phyloP scores from a whole-genome alignment of 1,140 invertebrate genomes.

The Drosophila murphyi region DNA sequence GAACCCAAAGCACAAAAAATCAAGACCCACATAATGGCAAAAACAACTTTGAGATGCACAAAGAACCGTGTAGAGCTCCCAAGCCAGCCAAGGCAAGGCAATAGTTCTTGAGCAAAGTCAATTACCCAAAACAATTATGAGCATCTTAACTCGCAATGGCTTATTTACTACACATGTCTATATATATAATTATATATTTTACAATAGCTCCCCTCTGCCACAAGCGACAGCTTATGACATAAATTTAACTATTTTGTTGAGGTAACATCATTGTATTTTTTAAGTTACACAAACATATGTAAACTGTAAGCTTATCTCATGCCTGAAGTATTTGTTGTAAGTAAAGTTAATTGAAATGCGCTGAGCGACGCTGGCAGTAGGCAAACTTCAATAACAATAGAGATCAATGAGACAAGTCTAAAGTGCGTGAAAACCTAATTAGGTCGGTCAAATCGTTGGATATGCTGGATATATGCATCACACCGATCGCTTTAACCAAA shows the following conservation, averaged over 20 bases:
- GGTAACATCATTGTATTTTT: neutral
- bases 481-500: conserved; percentile 63
- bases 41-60: conserved; percentile 27
- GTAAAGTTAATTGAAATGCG: conserved; percentile 70
- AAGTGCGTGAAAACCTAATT: conserved; percentile 71
- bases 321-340: conserved; percentile 59
- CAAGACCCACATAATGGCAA: conserved; percentile 1
- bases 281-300: conserved; percentile 4
- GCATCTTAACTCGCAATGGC: conserved; percentile 3
- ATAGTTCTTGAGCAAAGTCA: conserved; percentile 65
- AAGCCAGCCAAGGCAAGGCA: conserved; percentile 44
- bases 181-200: too few species aligned
- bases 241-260: conserved; percentile 37
- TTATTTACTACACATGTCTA: conserved; percentile 3
- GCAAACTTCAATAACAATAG: conserved; percentile 5
- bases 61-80: conserved; percentile 36
- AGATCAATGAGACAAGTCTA: conserved; percentile 53
- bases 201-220: conserved; percentile 14
- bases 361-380: conserved; percentile 40
- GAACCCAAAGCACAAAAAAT: conserved; percentile 20
- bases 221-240: conserved; percentile 4
- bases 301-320: conserved; percentile 22
- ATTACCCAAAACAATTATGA: conserved; percentile 58
- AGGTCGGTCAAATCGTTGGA: conserved; percentile 13
- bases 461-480: neutral